phyloP scores from a whole-genome alignment of 2,797 vertebrate genomes.

The Enoplosus armatus region DNA sequence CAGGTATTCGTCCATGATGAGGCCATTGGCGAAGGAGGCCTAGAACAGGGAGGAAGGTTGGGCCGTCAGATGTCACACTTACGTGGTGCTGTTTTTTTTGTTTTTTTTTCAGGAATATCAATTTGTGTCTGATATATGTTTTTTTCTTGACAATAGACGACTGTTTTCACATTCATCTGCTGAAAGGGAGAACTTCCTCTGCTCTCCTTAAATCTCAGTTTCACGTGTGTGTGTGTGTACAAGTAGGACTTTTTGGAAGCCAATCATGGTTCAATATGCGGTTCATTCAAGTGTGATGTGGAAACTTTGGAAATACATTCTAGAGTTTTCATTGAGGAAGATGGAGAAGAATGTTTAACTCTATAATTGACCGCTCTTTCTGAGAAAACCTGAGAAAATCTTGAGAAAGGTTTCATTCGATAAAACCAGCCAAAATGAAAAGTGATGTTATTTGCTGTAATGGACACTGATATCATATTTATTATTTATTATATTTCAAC shows the following conservation, averaged over 20 bases:
- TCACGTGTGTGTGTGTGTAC: not conserved
- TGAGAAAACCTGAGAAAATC: too few species aligned
- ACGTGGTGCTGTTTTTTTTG: not conserved
- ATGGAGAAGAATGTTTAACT: too few species aligned
- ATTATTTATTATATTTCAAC: too few species aligned
- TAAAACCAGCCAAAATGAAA: too few species aligned
- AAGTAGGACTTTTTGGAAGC: not conserved
- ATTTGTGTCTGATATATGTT: too few species aligned
- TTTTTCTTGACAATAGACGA: too few species aligned
- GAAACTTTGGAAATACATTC: not conserved
- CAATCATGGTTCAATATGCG: not conserved
- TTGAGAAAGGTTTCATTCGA: not conserved
- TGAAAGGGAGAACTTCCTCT: not conserved
- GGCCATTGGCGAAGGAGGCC: conserved; percentile 62
- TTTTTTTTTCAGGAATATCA: not conserved
- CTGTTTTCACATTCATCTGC: too few species aligned
- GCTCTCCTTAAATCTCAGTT: not conserved
- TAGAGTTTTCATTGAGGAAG: too few species aligned
- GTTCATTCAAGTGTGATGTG: not conserved
- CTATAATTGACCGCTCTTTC: too few species aligned
- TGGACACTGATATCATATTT: not conserved
- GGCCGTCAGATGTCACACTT: not conserved
- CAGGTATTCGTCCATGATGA: conserved; percentile 85
- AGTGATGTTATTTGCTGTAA: not conserved
- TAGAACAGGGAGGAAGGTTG: conserved; percentile 36